Conservation (phyloP, 2,113 vertebrate genomes). For the Cromileptes altivelis region DNA sequence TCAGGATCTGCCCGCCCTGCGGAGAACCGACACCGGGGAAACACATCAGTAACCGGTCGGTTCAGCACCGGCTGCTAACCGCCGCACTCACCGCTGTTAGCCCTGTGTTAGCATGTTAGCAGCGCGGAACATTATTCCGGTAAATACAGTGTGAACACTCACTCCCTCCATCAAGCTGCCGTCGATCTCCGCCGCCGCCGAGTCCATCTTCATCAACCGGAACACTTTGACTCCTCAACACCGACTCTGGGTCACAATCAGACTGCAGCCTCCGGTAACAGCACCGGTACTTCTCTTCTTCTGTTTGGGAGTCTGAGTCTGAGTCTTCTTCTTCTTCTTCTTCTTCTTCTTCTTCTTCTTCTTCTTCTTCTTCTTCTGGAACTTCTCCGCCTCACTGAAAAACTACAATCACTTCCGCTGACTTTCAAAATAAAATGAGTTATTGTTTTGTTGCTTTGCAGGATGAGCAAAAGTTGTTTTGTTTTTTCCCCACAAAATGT, state of each 20-base stretch:
- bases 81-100: conserved; percentile 18
- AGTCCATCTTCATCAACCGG: conserved; percentile 74
- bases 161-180: conserved; percentile 97
- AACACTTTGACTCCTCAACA: not conserved
- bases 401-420: not conserved
- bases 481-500: too few species aligned
- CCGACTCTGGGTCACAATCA: not conserved
- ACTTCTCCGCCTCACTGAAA: conserved; percentile 4
- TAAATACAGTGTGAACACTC: conserved; percentile 71
- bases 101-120: conserved; percentile 54
- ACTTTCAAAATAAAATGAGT: conserved; percentile 20
- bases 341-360: not conserved
- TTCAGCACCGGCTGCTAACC: conserved; percentile 8
- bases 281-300: not conserved
- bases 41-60: not conserved
- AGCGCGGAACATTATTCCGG: not conserved
- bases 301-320: not conserved
- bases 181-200: conserved; percentile 87
- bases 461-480: too few species aligned
- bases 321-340: not conserved
- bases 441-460: too few species aligned
- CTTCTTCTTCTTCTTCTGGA: not conserved
- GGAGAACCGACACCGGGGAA: conserved; percentile 14
- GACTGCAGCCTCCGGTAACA: not conserved
- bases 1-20: conserved; percentile 96